Evolutionary conservation across 2,888 invertebrate genomes (phyloP), one percentile per base, ranked within the genome.

Genomic region (Synanthedon tipuliformis): DNA sequence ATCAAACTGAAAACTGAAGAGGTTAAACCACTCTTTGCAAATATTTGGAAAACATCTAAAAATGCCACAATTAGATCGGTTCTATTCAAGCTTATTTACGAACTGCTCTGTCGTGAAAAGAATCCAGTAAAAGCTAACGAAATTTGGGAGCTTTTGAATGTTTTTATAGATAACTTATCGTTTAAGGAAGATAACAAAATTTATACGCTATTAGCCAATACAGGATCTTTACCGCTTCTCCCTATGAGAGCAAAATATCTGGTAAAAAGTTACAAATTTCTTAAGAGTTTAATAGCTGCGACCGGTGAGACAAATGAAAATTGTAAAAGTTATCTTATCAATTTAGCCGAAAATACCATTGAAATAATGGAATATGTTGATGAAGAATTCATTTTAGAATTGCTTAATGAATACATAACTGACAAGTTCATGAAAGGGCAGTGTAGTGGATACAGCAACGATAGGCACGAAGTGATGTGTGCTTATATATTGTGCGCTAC

Each of bases 21-120:
- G 49, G 55, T 76, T 5, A 67, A 67, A 61, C 56, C 63, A 55
- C 58, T 73, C 54, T 73, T 80, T 54, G 59, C 61, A 7, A 60
- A 69, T 53, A 60, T 72, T 41, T 81, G 81, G 79, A 67, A 70
- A 51, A 57, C 61, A 3, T 66, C 71, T 13, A 75, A 78, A 63
- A 80, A 81, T 57, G 58, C 65, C n/a, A 73, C 71, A 48, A 78
- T 82, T 16, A 63, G 80, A 52, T 61, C 66, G n/a, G 72, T 78
- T 50, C 66, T 78, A 53, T 81, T 80, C 57, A 68, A 68, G 57
- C 68, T 69, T 51, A 70, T 75, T 8, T 72, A 64, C 55, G 62
- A 71, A 41, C 57, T 77, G 4, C 57, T 81, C 34, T 68, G 71
- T 51, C 68, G 68, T 52, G 73, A 77, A 61, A 74, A 69, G 51